phyloP scores from a whole-genome alignment of 1,140 invertebrate species.

The Rhopalosiphum padi region DNA sequence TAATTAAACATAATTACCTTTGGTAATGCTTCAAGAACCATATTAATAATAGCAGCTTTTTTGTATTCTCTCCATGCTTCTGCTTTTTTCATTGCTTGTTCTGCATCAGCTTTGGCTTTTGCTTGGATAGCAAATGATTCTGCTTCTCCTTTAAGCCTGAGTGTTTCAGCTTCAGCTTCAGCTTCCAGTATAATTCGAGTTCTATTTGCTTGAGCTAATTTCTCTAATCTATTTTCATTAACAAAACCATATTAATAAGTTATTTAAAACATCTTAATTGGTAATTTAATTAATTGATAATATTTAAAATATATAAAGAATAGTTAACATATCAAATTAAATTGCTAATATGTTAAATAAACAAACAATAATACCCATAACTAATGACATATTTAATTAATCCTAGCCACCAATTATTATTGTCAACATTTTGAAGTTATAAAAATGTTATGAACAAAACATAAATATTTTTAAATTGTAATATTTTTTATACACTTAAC shows the following conservation, averaged over 20 bases:
- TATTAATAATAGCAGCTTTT: slow-evolving; percentile 95
- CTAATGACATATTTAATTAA: too few relatives aligned
- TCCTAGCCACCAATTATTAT: neutral
- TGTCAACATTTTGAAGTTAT: neutral
- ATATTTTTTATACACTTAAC: too few relatives aligned
- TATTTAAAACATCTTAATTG: neutral
- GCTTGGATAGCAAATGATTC: slow-evolving; percentile 93
- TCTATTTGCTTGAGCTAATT: slow-evolving; percentile 90
- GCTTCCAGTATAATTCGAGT: slow-evolving; percentile 86
- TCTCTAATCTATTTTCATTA: slow-evolving; percentile 75
- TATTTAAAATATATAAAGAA: too few relatives aligned
- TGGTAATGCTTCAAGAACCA: slow-evolving; percentile 94
- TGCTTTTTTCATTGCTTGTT: slow-evolving; percentile 96
- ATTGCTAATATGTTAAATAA: too few relatives aligned
- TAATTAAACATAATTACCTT: slow-evolving; percentile 71
- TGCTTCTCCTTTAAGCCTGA: slow-evolving; percentile 82
- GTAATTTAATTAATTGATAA: neutral
- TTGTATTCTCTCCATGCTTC: slow-evolving; percentile 96
- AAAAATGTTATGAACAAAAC: too few relatives aligned
- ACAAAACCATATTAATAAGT: neutral
- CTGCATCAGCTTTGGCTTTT: slow-evolving; percentile 93
- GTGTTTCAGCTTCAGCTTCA: slow-evolving; percentile 92
- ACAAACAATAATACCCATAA: too few relatives aligned
- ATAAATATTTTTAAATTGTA: too few relatives aligned
- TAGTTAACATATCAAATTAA: too few relatives aligned